Conservation (phyloP, 1,140 invertebrate genomes). For the Dinoponera quadriceps region DNA sequence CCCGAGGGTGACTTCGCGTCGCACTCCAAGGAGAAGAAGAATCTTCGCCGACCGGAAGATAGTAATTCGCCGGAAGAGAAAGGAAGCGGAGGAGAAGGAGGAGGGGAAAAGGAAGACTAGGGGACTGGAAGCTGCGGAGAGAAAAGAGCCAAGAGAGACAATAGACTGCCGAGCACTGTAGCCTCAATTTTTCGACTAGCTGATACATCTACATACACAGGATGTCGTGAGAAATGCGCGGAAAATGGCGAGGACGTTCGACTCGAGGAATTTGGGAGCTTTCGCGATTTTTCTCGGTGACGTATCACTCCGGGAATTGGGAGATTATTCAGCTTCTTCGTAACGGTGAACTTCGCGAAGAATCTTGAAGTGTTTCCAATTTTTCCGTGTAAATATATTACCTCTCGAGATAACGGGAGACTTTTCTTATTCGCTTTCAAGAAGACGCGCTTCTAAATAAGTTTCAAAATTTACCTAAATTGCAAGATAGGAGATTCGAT, state of each 20-base stretch:
- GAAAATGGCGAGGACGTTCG: slow-evolving; percentile 9
- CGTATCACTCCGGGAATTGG: neutral
- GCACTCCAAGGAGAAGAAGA: slow-evolving; percentile 56
- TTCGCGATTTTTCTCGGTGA: neutral
- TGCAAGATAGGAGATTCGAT: neutral
- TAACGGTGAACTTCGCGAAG: neutral
- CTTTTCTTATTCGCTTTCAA: neutral
- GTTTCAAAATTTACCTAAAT: neutral
- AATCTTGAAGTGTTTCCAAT: neutral
- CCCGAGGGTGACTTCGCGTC: slow-evolving; percentile 40
- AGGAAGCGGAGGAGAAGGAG: neutral
- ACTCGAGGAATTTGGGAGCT: neutral
- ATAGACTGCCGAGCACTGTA: slow-evolving; percentile 85
- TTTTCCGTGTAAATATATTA: neutral
- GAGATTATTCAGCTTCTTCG: neutral
- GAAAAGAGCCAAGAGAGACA: slow-evolving; percentile 83
- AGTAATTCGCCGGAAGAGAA: slow-evolving; percentile 47
- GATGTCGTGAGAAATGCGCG: slow-evolving; percentile 12
- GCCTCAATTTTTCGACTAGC: slow-evolving; percentile 82
- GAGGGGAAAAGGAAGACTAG: slow-evolving; percentile 23
- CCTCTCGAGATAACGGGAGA: neutral
- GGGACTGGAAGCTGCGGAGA: slow-evolving; percentile 61
- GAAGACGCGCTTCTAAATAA: neutral
- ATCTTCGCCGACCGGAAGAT: slow-evolving; percentile 61
- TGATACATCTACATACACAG: slow-evolving; percentile 67